A percentile compares a stretch with the other conserved stretches of the same genome.
Evolutionary conservation across 2,113 vertebrate genomes (phyloP).

Genomic region (Mobula birostris): DNA sequence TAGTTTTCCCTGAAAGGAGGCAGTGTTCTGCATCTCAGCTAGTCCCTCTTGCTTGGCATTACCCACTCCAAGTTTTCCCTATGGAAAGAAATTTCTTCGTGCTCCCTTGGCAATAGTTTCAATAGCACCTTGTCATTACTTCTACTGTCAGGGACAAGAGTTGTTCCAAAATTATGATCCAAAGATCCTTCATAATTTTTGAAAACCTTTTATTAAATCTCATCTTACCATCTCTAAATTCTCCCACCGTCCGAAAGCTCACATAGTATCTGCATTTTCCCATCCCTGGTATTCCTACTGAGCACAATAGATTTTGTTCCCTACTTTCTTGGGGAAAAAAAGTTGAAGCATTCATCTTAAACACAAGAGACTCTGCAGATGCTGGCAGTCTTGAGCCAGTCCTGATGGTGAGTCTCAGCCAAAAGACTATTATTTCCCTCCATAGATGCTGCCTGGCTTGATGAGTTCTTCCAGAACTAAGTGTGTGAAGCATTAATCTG

Average conservation of each 20-base stretch:
- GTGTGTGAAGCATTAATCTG: too few species aligned
- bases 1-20: background rate
- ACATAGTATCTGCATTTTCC: background rate
- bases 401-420: too few species aligned
- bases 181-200: background rate
- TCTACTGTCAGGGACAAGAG: background rate
- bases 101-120: background rate
- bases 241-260: background rate
- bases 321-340: background rate
- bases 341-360: background rate
- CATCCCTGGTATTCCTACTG: background rate
- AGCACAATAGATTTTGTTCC: background rate
- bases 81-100: background rate
- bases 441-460: too few species aligned
- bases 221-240: background rate
- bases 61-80: background rate
- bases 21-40: background rate
- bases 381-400: too few species aligned
- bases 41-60: background rate
- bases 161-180: background rate
- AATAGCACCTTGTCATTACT: background rate
- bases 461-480: too few species aligned
- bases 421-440: too few species aligned
- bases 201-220: background rate
- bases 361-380: too few species aligned